Conservation (phyloP, 1,140 invertebrate species). For the Andrena cerasifolii region DNA sequence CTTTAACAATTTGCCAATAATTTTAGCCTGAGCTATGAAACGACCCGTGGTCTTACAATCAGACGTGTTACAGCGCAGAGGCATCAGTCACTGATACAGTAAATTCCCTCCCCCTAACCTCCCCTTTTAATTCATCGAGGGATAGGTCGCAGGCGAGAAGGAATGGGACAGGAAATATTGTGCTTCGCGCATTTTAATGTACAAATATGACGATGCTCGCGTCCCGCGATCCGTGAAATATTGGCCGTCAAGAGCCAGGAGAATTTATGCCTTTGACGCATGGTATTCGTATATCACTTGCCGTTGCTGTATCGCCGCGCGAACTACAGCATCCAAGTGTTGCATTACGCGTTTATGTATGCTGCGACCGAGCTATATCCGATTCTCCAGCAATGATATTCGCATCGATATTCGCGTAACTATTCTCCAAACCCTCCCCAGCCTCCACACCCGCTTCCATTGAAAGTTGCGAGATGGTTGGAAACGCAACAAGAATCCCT, state of each 20-base stretch:
- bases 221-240: slow-evolving; percentile 27
- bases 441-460: too few species aligned
- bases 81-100: neutral
- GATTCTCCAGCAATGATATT: slow-evolving; percentile 1
- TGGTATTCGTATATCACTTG: slow-evolving; percentile 31
- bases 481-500: slow-evolving; percentile 2
- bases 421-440: neutral
- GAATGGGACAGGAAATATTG: slow-evolving; percentile 1
- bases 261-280: slow-evolving; percentile 30
- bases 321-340: neutral
- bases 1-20: neutral
- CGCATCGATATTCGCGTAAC: slow-evolving; percentile 21
- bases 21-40: neutral
- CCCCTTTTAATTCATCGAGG: slow-evolving; percentile 18
- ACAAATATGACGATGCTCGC: slow-evolving; percentile 13
- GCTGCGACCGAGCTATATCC: neutral
- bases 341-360: slow-evolving; percentile 4
- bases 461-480: slow-evolving; percentile 11
- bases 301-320: slow-evolving; percentile 2
- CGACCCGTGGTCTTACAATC: too few species aligned
- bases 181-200: slow-evolving; percentile 26
- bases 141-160: neutral
- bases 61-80: too few species aligned
- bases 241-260: slow-evolving; percentile 21
- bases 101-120: too few species aligned